These are phyloP conservation scores for Druon quercuslanigerum DNA, from an alignment of 1,140 invertebrate genomes.

Conservation along the genomic window DNA sequence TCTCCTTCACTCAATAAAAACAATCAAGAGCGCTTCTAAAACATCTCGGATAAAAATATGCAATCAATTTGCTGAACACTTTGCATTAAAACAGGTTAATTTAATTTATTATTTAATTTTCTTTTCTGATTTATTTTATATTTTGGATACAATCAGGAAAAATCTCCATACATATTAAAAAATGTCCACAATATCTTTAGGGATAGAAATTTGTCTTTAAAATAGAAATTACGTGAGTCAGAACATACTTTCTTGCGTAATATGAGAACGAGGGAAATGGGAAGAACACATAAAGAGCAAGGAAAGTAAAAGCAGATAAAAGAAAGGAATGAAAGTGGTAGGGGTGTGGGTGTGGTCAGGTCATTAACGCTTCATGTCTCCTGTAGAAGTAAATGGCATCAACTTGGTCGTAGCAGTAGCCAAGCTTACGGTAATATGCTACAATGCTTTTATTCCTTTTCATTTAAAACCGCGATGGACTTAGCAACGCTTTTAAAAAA, in stretches of 20 bases:
- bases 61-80: too few relatives aligned
- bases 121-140: too few relatives aligned
- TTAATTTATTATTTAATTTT: too few relatives aligned
- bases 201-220: not conserved
- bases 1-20: too few relatives aligned
- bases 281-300: not conserved
- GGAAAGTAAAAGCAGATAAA: not conserved
- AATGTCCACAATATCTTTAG: too few relatives aligned
- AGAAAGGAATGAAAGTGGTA: not conserved
- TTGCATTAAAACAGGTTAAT: too few relatives aligned
- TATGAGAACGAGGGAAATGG: not conserved
- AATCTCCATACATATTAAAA: too few relatives aligned
- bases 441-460: not conserved
- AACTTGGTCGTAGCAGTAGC: not conserved
- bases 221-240: not conserved
- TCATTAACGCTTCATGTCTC: not conserved
- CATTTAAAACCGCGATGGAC: not conserved
- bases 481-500: not conserved
- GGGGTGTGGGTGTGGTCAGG: slow-evolving; percentile 4
- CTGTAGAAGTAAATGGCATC: not conserved
- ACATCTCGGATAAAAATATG: too few relatives aligned
- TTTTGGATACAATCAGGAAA: too few relatives aligned
- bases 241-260: not conserved
- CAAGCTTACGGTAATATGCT: not conserved
- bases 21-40: too few relatives aligned